These are phyloP conservation scores for Camponotus fellah DNA, from an alignment of 2,888 invertebrate genomes.

Conservation along the genomic window DNA sequence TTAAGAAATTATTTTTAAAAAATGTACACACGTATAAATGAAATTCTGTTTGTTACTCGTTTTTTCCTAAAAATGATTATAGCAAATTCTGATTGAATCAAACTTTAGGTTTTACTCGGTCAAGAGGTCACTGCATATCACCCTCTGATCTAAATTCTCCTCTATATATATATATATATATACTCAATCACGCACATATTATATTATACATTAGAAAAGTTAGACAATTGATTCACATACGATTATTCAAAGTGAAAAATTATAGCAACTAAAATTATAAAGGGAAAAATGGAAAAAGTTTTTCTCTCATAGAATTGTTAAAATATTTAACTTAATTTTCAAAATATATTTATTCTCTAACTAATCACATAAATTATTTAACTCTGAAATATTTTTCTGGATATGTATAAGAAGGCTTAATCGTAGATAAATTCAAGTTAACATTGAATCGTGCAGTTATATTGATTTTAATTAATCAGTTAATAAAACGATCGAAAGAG, in stretches of 20 bases:
- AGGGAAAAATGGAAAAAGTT: background rate
- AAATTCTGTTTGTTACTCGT: background rate
- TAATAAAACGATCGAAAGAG: background rate
- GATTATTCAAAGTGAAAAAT: background rate
- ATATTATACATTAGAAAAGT: background rate
- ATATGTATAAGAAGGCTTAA: background rate
- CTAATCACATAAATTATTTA: background rate
- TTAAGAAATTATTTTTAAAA: background rate
- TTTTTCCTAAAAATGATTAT: background rate
- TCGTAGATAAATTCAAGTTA: background rate
- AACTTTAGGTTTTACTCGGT: conserved; percentile 74
- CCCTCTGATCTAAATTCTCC: conserved; percentile 52
- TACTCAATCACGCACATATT: background rate
- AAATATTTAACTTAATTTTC: background rate
- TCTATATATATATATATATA: background rate
- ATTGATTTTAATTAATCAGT: background rate
- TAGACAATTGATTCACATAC: background rate
- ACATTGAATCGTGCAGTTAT: background rate
- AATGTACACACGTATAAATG: background rate
- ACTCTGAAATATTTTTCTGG: background rate
- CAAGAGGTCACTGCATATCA: conserved; percentile 75
- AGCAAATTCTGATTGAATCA: conserved; percentile 66
- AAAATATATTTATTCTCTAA: background rate
- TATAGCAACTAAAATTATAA: background rate
- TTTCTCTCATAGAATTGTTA: background rate